phyloP scores from a whole-genome alignment of 1,140 invertebrate species.

The Apis laboriosa region DNA sequence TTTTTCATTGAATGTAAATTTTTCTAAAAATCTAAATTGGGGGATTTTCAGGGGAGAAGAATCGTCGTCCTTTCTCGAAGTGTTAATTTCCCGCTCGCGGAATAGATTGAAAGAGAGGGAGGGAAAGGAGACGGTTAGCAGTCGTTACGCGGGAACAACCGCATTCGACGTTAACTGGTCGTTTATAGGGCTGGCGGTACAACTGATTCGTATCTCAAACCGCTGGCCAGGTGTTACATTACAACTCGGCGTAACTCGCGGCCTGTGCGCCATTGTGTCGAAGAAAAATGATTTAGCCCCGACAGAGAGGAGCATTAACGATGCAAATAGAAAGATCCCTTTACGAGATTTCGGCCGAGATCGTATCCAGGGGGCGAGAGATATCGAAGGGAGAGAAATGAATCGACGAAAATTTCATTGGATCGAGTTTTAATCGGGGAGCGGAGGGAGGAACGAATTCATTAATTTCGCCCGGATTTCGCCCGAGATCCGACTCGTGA shows the following conservation, averaged over 20 bases:
- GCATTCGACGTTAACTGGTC: conserved; percentile 34
- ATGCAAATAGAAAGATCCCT: conserved; percentile 46
- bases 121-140: neutral
- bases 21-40: no score
- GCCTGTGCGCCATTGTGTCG: conserved; percentile 29
- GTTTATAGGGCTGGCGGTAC: conserved; percentile 30
- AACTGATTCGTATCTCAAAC: conserved; percentile 38
- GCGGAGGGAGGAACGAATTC: neutral
- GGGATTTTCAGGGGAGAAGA: no score
- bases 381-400: conserved; percentile 20
- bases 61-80: no score
- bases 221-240: conserved; percentile 51
- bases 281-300: conserved; percentile 49
- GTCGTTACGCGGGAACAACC: conserved; percentile 25
- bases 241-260: conserved; percentile 38
- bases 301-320: conserved; percentile 25
- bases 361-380: neutral
- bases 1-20: no score
- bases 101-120: conserved; percentile 4
- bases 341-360: neutral
- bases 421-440: neutral
- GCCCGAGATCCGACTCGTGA: neutral
- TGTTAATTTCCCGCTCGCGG: neutral
- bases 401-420: neutral
- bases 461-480: neutral